Evolutionary conservation across 2,797 vertebrate genomes (phyloP), one percentile per base, ranked within the genome.

Genomic region (Protosalanx chinensis): DNA sequence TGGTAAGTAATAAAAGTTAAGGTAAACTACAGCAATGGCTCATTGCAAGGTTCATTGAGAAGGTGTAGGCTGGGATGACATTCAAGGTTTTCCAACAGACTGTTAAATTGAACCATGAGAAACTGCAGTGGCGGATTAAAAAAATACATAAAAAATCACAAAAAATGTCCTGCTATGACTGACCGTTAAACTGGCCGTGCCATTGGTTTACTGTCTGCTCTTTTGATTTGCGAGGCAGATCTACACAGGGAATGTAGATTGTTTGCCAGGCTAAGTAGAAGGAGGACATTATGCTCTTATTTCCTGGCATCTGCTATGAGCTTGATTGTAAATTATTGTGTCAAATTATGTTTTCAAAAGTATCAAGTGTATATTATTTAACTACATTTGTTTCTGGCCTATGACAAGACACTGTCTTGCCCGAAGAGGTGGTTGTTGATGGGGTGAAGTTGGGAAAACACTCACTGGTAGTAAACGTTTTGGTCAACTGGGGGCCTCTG

Each of bases 391-490:
- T 46, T 12, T 3, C 41, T 46, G 41, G 7, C 7, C 41, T 6
- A 35, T 32, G 30, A 35, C 35, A 15, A 35, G 16, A 35, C 32
- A 37, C 18, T 64, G 18, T 63, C 30, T 27, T 27, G 23, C 23
- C 23, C 1, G 23, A 27, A 27, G 23, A 27, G 23, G 23, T 27
- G 23, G 23, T 27, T 27, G 23, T 27, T 27, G 58, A 12, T 13
- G 37, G 16, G 18, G 41, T n/a, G 16, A 1, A n/a, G 61, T 7
- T 37, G 18, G 61, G 23, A 10, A 37, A 64, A 64, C 18, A 88
- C 94, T 95, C 91, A 99, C 97, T 96, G 80, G 97, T 99, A 1
- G 93, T 94, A 77, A 97, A 88, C 49, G 86, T 91, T 73, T 71
- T 90, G 51, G 90, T 93, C 0, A 93, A 79, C 27, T 92, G 89